Evolutionary conservation across 2,797 vertebrate species (phyloP).

Genomic region (Kryptolebias ocellatus): DNA sequence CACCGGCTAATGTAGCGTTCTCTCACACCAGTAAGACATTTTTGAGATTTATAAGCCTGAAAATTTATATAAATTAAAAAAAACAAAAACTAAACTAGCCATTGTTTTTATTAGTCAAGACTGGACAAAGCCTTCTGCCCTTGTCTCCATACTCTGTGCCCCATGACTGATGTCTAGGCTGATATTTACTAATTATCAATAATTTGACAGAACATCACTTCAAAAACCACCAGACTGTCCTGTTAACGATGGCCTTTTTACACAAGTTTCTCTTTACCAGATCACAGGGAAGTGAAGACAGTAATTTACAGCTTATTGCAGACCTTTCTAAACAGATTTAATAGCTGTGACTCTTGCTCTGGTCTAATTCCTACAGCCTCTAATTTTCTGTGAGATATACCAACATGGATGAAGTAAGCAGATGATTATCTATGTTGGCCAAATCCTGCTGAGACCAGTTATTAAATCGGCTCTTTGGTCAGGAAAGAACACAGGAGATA

Average conservation of each 20-base stretch:
- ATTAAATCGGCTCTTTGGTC: slow-evolving; percentile 59
- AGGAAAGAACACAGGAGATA: slow-evolving; percentile 35
- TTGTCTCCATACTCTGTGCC: too few relatives aligned
- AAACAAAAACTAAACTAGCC: too few relatives aligned
- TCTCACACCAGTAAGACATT: too few relatives aligned
- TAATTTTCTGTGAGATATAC: slow-evolving; percentile 48
- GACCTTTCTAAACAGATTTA: slow-evolving; percentile 47
- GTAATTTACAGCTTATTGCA: slow-evolving; percentile 66
- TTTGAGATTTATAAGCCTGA: too few relatives aligned
- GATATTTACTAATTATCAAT: too few relatives aligned
- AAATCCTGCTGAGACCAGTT: slow-evolving; percentile 58
- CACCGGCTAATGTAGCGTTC: too few relatives aligned
- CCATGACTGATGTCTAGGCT: too few relatives aligned
- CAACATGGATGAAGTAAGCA: slow-evolving; percentile 27
- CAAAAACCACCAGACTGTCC: too few relatives aligned
- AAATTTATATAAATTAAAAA: too few relatives aligned
- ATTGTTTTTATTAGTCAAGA: too few relatives aligned
- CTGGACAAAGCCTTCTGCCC: too few relatives aligned
- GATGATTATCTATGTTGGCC: slow-evolving; percentile 62
- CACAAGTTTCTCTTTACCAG: slow-evolving; percentile 62
- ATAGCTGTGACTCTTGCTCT: slow-evolving; percentile 37
- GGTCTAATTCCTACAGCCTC: slow-evolving; percentile 34
- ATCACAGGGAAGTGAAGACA: slow-evolving; percentile 54
- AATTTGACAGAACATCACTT: too few relatives aligned
- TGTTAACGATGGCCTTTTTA: slow-evolving; percentile 54